phyloP scores from a whole-genome alignment of 2,113 vertebrate genomes.

The Sakesphorus luctuosus region DNA sequence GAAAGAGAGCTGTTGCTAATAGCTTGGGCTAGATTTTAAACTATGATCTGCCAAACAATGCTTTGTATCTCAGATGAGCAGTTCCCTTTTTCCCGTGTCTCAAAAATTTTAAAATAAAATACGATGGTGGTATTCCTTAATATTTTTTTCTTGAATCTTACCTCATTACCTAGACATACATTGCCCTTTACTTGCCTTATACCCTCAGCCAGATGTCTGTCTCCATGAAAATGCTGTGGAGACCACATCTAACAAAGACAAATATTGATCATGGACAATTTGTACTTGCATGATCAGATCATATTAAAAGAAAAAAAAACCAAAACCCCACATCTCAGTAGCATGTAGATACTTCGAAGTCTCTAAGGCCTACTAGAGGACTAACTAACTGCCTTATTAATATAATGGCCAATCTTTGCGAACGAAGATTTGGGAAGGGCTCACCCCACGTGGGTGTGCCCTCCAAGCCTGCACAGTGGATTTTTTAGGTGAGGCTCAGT shows the following conservation, averaged over 20 bases:
- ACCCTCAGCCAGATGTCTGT: conserved; percentile 1
- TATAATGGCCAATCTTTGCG: no score
- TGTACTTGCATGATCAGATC: background rate
- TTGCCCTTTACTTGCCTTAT: background rate
- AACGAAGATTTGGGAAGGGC: no score
- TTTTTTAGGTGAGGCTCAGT: no score
- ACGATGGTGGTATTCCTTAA: background rate
- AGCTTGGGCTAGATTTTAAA: background rate
- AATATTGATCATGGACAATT: background rate
- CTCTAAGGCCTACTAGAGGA: background rate
- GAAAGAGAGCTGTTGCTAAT: background rate
- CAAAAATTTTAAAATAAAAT: background rate
- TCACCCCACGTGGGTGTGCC: no score
- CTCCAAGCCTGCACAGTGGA: no score
- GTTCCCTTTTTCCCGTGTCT: background rate
- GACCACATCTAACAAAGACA: conserved; percentile 12
- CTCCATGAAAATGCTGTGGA: background rate
- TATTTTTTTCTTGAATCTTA: background rate
- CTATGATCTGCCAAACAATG: background rate
- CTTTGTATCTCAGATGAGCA: background rate
- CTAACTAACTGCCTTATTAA: background rate
- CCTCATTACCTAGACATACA: background rate
- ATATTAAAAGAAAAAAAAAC: background rate
- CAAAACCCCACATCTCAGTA: background rate
- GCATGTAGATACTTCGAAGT: background rate